Evolutionary conservation across 2,888 invertebrate species (phyloP), one percentile per base, ranked within the genome.

Genomic region (Nomada goodeniana): DNA sequence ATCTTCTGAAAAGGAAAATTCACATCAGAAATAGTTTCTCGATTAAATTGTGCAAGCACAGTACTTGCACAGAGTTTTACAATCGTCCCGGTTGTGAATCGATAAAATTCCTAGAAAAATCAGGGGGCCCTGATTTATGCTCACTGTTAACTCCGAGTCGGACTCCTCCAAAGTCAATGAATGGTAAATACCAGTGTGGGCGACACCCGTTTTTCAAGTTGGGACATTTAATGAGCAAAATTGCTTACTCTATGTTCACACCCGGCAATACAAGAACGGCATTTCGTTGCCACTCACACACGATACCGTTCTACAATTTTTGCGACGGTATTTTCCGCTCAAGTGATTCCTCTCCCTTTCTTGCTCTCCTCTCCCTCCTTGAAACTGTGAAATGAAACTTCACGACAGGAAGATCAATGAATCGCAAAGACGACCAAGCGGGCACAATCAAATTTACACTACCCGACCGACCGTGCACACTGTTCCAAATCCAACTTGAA

Each of bases 181-280:
- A 52, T 57, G 26, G 13, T 26, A 50, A 63, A 73, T 61, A 59
- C 50, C 44, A 7, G 36, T 70, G 80, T 81, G 76, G 67, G 63
- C 70, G 77, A 69, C 65, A 75, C 74, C 76, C 85, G 79, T 79
- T 81, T 83, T 86, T 80, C 73, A 26, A 57, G 61, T 78, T 85
- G 78, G 84, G 85, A 89, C 78, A 73, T 74, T 84, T 82, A 87
- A 87, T 82, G 81, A 88, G 76, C 78, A 65, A 70, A 86, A 87
- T 89, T 79, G 76, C 79, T 77, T 50, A 57, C 67, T 69, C 77
- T 80, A 67, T 59, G 71, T 78, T 78, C 76, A 67, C 47, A 74
- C 36, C 29, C n/a, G 1, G 18, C 60, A 18, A 53, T 13, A 18
- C 13, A 75, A 64, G 80, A 20, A 55, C 13, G 69, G 52, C 70